These are phyloP conservation scores for Oceanodroma tethys DNA, from an alignment of 2,113 vertebrate genomes.

Conservation along the genomic window DNA sequence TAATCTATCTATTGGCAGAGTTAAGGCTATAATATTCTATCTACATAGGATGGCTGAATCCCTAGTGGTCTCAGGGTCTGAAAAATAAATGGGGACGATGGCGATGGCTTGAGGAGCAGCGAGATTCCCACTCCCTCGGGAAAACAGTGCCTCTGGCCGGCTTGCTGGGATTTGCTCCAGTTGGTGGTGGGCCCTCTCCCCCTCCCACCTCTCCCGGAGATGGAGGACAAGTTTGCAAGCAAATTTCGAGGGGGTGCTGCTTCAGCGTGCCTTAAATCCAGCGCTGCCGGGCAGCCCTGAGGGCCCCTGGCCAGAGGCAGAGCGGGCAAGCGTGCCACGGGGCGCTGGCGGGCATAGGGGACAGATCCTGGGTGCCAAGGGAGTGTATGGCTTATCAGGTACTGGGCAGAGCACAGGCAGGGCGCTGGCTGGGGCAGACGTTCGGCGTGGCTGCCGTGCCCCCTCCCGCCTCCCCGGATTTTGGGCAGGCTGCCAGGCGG, in stretches of 20 bases:
- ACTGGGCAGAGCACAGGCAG: neutral
- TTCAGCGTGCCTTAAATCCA: neutral
- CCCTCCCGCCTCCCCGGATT: neutral
- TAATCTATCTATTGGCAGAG: slow-evolving; percentile 64
- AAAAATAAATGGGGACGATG: neutral
- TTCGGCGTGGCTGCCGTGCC: neutral
- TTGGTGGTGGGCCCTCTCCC: neutral
- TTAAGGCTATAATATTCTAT: slow-evolving; percentile 75
- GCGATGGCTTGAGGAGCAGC: neutral
- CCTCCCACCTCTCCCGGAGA: neutral
- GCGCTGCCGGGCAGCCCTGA: accelerated
- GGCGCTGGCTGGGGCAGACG: neutral
- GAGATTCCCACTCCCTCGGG: neutral
- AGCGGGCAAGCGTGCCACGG: accelerated
- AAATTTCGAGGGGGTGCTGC: neutral
- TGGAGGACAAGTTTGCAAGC: neutral
- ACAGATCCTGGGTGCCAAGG: accelerated
- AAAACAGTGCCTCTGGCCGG: neutral
- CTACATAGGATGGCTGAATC: slow-evolving; percentile 72
- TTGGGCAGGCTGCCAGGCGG: neutral
- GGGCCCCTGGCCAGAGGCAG: neutral
- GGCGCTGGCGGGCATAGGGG: accelerated
- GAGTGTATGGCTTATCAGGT: slow-evolving; percentile 59
- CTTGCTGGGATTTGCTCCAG: neutral
- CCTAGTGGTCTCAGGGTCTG: slow-evolving; percentile 49